Conservation (phyloP, 1,140 invertebrate genomes). For the Brachionus manjavacas region DNA sequence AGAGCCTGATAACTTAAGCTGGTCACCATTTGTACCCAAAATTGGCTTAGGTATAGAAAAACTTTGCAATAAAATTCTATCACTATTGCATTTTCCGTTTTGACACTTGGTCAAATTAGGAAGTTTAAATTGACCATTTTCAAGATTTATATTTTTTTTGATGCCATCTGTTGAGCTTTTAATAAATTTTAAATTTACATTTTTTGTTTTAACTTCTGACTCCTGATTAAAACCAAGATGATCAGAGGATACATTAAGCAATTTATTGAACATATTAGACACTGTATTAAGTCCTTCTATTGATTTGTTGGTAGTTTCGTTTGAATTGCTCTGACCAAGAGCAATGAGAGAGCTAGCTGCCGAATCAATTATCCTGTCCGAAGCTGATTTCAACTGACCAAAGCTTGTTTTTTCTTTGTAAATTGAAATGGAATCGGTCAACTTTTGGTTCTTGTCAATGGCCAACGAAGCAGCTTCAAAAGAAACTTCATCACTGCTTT, state of each 20-base stretch:
- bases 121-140: neutral
- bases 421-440: neutral
- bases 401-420: neutral
- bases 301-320: neutral
- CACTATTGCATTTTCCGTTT: neutral
- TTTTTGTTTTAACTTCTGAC: neutral
- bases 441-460: neutral
- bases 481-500: neutral
- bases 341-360: neutral
- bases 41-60: neutral
- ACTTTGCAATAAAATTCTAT: neutral
- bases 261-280: neutral
- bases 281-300: neutral
- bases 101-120: neutral
- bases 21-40: neutral
- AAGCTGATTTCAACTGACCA: neutral
- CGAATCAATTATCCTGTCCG: neutral
- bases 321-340: neutral
- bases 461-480: neutral
- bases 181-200: neutral
- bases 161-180: neutral
- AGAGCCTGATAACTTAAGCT: neutral
- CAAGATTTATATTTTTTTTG: neutral
- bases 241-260: neutral
- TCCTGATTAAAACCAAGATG: constrained; percentile 17